A percentile compares a stretch with the other conserved stretches of the same genome.
Conservation (phyloP, 92 coral and sea anemone genomes). For the Actinernus sp. region DNA sequence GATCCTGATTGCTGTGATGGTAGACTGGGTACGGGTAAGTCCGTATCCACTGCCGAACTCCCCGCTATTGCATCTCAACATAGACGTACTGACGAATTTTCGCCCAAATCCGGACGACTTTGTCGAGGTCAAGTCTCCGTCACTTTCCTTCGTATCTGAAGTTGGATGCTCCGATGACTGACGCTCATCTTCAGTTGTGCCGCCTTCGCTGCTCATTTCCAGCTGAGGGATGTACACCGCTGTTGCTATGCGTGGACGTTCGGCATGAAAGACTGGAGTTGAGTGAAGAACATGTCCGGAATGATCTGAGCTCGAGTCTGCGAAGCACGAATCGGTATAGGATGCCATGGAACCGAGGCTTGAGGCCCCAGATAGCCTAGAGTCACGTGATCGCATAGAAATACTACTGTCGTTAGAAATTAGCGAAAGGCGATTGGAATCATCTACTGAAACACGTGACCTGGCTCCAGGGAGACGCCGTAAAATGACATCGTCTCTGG, state of each 20-base stretch:
- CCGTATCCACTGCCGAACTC: slow-evolving; percentile 28
- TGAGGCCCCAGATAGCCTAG: slow-evolving; percentile 74
- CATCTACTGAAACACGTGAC: slow-evolving; percentile 33
- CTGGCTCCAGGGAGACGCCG: slow-evolving; percentile 43
- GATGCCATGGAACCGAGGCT: slow-evolving; percentile 91
- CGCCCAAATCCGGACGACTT: slow-evolving; percentile 4
- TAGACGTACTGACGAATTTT: slow-evolving; percentile 56
- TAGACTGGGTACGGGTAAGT: slow-evolving; percentile 80
- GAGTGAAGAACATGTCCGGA: slow-evolving; percentile 67
- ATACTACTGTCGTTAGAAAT: slow-evolving; percentile 89
- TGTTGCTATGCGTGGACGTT: slow-evolving; percentile 63
- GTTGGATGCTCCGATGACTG: slow-evolving; percentile 28
- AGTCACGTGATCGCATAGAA: slow-evolving; percentile 71
- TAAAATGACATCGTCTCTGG: slow-evolving; percentile 53
- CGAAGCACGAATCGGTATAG: slow-evolving; percentile 79
- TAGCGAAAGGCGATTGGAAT: slow-evolving; percentile 76
- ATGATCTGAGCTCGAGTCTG: slow-evolving; percentile 88
- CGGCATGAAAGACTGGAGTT: slow-evolving; percentile 31
- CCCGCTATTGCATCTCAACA: slow-evolving; percentile 9
- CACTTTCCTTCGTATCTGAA: slow-evolving; percentile 58
- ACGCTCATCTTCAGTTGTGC: slow-evolving; percentile 59
- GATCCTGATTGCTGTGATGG: slow-evolving; percentile 77
- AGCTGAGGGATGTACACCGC: slow-evolving; percentile 73
- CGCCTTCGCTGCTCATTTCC: slow-evolving; percentile 55
- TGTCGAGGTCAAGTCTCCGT: slow-evolving; percentile 5